Base-by-base conservation (phyloP, 2,797 vertebrate species). In the Etheostoma nigrum region DNA sequence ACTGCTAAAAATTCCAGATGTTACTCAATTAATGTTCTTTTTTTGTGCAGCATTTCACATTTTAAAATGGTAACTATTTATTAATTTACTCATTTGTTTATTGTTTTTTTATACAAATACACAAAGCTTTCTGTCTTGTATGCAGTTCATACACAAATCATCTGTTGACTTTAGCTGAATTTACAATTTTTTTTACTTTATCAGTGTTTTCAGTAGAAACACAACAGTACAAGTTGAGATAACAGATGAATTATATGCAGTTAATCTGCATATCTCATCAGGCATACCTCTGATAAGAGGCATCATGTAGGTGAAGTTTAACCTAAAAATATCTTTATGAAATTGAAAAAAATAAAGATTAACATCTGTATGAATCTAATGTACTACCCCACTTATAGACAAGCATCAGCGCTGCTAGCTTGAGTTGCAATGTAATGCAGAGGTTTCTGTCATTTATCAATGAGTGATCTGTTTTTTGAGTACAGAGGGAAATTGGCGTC, bases 141-240 rank as follows among this genome's bases (percentile, higher is more conserved):
- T 11, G 36, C 10, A 40, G 36, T 30, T 12, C 15, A 60, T 18
- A 21, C 9, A 67, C 64, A 53, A 42, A 61, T 53, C 36, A 19
- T 44, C 59, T 16, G 1, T 18, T 30, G 13, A 21, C 21, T 36
- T 49, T 0, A 1, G 8, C 19, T 33, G 21, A 18, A 45, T 45
- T n/a, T 52, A 71, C 36, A 23, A 23, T 36, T 36, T 11, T 40
- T 40, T 16, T 25, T 16, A n/a, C 21, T 40, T 48, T 13, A 53
- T 49, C 12, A 19, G 27, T 33, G 33, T 72, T 72, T 33, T 30
- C 11, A 72, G 55, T 40, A 14, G n/a, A 72, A 74, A 76, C 15
- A 59, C 0, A 70, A 5, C 12, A 21, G 4, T 2, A 6, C 51
- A 3, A 52, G 10, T 15, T 21, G 11, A 52, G 5, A 19, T 6